Conservation (phyloP, 2,113 vertebrate genomes). For the Delphinapterus leucas region DNA sequence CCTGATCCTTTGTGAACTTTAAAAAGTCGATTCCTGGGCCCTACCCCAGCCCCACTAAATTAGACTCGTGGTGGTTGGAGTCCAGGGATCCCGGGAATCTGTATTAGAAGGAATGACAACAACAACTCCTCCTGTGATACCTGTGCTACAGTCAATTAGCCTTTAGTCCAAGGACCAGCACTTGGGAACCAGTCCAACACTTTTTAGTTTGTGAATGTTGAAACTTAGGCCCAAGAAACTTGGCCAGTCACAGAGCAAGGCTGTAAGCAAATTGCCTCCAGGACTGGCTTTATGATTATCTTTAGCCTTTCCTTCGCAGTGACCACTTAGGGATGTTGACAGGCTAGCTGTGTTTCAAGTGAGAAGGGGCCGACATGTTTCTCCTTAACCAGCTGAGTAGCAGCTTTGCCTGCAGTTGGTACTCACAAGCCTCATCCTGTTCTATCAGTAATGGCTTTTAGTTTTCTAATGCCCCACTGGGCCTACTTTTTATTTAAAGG, state of each 20-base stretch:
- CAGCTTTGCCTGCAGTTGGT: not conserved
- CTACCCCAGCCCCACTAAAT: not conserved
- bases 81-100: not conserved
- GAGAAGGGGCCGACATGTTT: not conserved
- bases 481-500: conserved; percentile 57
- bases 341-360: not conserved
- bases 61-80: not conserved
- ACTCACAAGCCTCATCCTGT: not conserved
- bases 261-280: not conserved
- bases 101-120: not conserved
- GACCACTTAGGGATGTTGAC: not conserved
- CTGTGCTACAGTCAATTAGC: not conserved
- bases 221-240: not conserved
- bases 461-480: conserved; percentile 22
- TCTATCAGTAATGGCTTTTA: not conserved
- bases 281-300: not conserved
- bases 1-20: not conserved
- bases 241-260: not conserved
- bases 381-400: not conserved
- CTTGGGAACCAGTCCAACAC: not conserved
- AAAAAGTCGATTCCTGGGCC: not conserved
- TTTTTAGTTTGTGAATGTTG: not conserved
- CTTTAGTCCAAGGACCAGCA: not conserved
- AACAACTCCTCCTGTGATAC: no score
- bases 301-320: not conserved